phyloP scores from a whole-genome alignment of 2,113 vertebrate genomes.

The Prunella fulvescens region DNA sequence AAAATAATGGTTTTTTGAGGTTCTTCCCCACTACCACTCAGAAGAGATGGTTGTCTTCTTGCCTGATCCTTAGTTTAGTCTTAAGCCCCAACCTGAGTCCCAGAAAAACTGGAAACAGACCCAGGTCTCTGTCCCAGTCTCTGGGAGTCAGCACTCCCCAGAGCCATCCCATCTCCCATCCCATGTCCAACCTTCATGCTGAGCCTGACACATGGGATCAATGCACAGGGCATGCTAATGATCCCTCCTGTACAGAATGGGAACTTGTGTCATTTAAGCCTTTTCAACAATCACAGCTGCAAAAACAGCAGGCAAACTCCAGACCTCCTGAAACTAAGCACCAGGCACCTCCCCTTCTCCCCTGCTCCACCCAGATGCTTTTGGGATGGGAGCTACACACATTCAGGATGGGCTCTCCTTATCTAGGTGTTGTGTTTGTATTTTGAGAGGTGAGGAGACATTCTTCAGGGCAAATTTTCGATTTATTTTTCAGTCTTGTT shows the following conservation, averaged over 20 bases:
- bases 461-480: background rate
- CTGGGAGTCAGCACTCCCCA: background rate
- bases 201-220: fast-evolving
- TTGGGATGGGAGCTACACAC: background rate
- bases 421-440: background rate
- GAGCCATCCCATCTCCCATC: background rate
- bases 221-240: background rate
- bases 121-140: background rate
- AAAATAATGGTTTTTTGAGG: background rate
- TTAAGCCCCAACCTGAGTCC: background rate
- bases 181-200: background rate
- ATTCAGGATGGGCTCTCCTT: background rate
- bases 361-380: background rate
- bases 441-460: background rate
- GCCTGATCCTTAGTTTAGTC: background rate
- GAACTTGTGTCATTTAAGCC: background rate
- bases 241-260: background rate
- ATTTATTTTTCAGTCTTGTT: background rate
- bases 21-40: background rate
- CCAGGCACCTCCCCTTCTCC: background rate
- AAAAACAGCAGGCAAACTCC: conserved; percentile 8
- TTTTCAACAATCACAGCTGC: background rate
- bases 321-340: background rate
- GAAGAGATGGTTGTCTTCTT: background rate
- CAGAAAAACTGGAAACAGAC: background rate